These are phyloP conservation scores for Progne subis DNA, from an alignment of 2,113 vertebrate genomes.

Conservation along the genomic window DNA sequence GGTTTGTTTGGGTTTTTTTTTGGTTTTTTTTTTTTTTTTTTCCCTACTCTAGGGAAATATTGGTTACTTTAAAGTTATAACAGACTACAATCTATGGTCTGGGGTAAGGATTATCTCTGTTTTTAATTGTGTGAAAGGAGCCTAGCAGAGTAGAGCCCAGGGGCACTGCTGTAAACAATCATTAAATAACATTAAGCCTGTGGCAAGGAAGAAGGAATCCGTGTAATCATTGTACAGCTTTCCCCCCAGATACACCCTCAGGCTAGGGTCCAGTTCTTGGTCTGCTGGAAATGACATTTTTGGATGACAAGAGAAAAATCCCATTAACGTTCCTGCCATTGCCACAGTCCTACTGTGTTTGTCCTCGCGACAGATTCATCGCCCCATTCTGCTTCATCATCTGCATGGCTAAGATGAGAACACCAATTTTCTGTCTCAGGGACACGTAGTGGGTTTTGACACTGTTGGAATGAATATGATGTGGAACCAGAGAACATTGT, in stretches of 20 bases:
- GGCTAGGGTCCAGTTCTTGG: neutral
- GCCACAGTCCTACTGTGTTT: neutral
- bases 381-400: neutral
- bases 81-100: neutral
- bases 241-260: neutral
- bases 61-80: neutral
- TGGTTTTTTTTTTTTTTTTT: too few relatives aligned
- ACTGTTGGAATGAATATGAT: neutral
- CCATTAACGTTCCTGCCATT: neutral
- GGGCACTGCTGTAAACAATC: neutral
- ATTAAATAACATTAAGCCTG: conserved; percentile 13
- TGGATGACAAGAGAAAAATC: neutral
- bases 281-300: neutral
- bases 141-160: neutral
- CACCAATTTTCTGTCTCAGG: neutral
- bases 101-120: neutral
- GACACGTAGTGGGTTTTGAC: accelerated
- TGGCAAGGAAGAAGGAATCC: neutral
- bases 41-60: neutral
- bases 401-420: neutral
- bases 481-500: neutral
- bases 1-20: too few relatives aligned
- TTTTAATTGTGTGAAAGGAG: neutral
- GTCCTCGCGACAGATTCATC: neutral
- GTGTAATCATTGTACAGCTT: neutral